Percentiles rank a stretch among this genome's conserved stretches.
Evolutionary conservation across 2,888 invertebrate genomes (phyloP).

Genomic region (Chironomus riparius): DNA sequence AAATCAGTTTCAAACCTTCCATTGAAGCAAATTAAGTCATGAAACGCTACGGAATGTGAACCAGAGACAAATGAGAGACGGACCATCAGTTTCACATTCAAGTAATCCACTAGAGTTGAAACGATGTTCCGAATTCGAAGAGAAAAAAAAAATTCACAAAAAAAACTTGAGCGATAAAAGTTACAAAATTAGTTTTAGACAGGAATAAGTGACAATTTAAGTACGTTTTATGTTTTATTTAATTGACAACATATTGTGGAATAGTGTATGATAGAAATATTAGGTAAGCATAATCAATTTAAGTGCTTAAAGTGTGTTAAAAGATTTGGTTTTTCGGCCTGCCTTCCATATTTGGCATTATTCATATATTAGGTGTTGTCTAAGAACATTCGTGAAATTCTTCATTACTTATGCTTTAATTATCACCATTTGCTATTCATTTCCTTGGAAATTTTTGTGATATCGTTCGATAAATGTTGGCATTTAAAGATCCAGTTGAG

Average conservation of each 20-base stretch:
- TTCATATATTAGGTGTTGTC: not conserved
- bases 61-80: no score
- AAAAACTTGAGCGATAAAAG: not conserved
- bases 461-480: no score
- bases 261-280: not conserved
- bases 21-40: no score
- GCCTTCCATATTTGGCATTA: slow-evolving; percentile 15
- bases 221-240: slow-evolving; percentile 2
- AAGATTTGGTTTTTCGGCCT: slow-evolving; percentile 5
- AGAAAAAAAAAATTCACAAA: not conserved
- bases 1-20: no score
- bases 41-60: no score
- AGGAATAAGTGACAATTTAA: not conserved
- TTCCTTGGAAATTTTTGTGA: no score
- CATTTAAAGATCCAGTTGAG: no score
- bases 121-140: not conserved
- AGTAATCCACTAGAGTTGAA: not conserved
- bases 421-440: no score
- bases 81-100: no score
- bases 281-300: not conserved
- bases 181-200: not conserved
- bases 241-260: not conserved
- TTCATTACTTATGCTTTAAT: no score
- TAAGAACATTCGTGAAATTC: not conserved
- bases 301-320: not conserved